These are phyloP conservation scores for Menidia beryllina DNA, from an alignment of 2,113 vertebrate genomes.

Conservation along the genomic window DNA sequence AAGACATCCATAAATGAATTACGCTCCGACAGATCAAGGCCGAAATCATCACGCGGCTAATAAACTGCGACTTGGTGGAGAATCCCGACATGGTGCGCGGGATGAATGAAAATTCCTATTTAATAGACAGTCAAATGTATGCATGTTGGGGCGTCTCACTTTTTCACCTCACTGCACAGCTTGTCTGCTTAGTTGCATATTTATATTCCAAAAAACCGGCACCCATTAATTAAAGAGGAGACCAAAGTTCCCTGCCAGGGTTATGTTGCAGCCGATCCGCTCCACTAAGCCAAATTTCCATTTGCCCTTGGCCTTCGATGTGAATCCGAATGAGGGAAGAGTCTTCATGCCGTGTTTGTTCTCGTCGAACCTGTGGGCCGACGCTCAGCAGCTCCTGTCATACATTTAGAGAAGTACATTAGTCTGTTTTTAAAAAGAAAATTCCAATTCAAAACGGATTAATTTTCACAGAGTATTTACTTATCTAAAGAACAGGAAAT, in stretches of 20 bases:
- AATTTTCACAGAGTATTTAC: too few relatives aligned
- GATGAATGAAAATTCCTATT: conserved; percentile 25
- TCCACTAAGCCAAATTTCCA: conserved; percentile 71
- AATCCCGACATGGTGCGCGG: conserved; percentile 24
- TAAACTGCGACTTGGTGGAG: conserved; percentile 29
- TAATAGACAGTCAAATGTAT: conserved; percentile 53
- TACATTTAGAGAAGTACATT: conserved; percentile 67
- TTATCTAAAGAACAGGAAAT: too few relatives aligned
- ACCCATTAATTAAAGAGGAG: conserved; percentile 76
- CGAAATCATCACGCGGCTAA: conserved; percentile 20
- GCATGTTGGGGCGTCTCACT: conserved; percentile 44
- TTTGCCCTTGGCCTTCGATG: conserved; percentile 76
- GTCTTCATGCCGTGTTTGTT: conserved; percentile 78
- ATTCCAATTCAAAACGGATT: too few relatives aligned
- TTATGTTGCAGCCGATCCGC: conserved; percentile 58
- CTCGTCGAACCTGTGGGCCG: conserved; percentile 78
- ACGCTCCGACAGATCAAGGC: conserved; percentile 14
- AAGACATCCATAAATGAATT: conserved; percentile 9
- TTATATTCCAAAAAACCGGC: conserved; percentile 62
- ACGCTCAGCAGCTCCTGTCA: conserved; percentile 58
- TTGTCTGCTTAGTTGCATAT: conserved; percentile 62
- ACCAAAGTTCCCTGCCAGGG: conserved; percentile 67
- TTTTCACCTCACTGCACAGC: conserved; percentile 52
- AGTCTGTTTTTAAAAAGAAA: too few relatives aligned
- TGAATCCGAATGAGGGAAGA: conserved; percentile 60